These are phyloP conservation scores for Hirundo rustica DNA, from an alignment of 2,797 vertebrate species.

Conservation along the genomic window DNA sequence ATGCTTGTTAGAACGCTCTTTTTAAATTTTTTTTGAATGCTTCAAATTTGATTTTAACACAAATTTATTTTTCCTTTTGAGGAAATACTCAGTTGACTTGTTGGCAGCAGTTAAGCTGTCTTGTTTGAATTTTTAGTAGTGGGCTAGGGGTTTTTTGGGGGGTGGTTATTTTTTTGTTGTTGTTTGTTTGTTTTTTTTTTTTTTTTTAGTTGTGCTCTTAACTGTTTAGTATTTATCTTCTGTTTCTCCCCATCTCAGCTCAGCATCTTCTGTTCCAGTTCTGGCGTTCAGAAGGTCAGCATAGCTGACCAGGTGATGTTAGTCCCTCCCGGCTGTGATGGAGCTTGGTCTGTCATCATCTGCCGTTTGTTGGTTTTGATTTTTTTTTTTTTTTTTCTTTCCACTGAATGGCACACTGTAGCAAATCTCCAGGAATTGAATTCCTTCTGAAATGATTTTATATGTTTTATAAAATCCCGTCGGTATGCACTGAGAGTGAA, in stretches of 20 bases:
- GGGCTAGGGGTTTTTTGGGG: not conserved
- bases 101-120: slow-evolving; percentile 58
- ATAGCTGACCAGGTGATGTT: not conserved
- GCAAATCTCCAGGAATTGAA: slow-evolving; percentile 17
- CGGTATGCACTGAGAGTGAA: slow-evolving; percentile 69
- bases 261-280: slow-evolving; percentile 2
- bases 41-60: slow-evolving; percentile 19
- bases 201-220: not conserved
- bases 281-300: slow-evolving; percentile 4
- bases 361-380: not conserved
- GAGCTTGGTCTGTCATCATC: not conserved
- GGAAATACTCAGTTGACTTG: slow-evolving; percentile 44
- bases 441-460: slow-evolving; percentile 56
- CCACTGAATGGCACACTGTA: slow-evolving; percentile 44
- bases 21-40: not conserved
- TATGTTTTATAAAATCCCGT: slow-evolving; percentile 44
- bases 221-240: slow-evolving; percentile 21
- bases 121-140: slow-evolving; percentile 19
- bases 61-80: slow-evolving; percentile 65
- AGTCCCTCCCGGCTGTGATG: slow-evolving; percentile 11
- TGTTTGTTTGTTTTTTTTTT: too few species aligned
- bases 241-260: slow-evolving; percentile 1
- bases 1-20: not conserved
- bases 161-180: not conserved
- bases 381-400: not conserved